Evolutionary conservation across 2,888 invertebrate species (phyloP).

Genomic region (Metallyticus violacea): DNA sequence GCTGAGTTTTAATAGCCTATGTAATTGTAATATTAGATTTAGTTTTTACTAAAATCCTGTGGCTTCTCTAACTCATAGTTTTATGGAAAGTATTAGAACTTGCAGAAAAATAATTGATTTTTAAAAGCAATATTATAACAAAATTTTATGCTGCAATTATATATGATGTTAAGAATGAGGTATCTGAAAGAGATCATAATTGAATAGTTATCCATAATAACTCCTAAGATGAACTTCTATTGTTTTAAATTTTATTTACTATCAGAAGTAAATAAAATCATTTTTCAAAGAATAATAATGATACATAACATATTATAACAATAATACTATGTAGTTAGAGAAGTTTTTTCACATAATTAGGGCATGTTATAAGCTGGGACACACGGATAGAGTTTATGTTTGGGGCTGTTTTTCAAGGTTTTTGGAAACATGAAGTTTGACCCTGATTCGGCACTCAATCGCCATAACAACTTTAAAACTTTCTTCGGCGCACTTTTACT

Average conservation of each 20-base stretch:
- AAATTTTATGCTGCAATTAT: too few species aligned
- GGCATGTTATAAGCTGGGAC: constrained; percentile 2
- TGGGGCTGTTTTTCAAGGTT: constrained; percentile 59
- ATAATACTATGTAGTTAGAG: not conserved
- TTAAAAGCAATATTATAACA: too few species aligned
- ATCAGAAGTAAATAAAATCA: not conserved
- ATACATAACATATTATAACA: not conserved
- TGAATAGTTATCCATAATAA: not conserved
- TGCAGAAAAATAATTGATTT: not conserved
- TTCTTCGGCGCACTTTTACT: constrained; percentile 89
- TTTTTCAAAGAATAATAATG: not conserved
- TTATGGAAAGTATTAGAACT: not conserved
- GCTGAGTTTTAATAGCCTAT: not conserved
- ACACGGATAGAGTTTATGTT: constrained; percentile 21
- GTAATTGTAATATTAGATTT: not conserved
- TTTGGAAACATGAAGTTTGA: constrained; percentile 91
- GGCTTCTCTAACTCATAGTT: not conserved
- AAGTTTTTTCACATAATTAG: not conserved
- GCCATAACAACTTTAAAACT: constrained; percentile 94
- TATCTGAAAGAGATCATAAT: too few species aligned
- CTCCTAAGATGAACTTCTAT: not conserved
- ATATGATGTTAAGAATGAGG: too few species aligned
- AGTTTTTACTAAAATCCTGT: not conserved
- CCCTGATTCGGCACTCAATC: constrained; percentile 80
- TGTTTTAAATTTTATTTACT: too few species aligned